Evolutionary conservation across 1,140 invertebrate genomes (phyloP).

Genomic region (Pseudoatta argentina): DNA sequence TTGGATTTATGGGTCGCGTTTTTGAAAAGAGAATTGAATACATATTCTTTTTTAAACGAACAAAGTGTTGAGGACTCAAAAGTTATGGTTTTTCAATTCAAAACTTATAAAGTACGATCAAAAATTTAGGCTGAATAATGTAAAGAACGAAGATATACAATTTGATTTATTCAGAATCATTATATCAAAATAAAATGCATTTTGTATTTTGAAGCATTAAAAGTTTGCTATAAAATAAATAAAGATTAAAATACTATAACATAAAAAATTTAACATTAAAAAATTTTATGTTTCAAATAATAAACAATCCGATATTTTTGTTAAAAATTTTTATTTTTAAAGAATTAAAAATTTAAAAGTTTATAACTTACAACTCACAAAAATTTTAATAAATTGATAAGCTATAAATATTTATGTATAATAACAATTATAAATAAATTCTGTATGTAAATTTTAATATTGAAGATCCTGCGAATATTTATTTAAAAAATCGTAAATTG

Average conservation of each 20-base stretch:
- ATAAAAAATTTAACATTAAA: slow-evolving; percentile 6
- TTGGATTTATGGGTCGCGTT: slow-evolving; percentile 51
- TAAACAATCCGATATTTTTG: not conserved
- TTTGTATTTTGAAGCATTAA: not conserved
- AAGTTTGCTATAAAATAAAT: not conserved
- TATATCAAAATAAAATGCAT: not conserved
- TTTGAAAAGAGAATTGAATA: slow-evolving; percentile 48
- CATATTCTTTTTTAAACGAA: slow-evolving; percentile 44
- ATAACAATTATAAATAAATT: not conserved
- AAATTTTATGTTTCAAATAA: not conserved
- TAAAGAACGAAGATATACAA: not conserved
- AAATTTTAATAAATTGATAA: not conserved
- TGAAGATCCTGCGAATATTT: not conserved
- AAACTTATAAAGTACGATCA: not conserved
- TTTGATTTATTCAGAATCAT: not conserved
- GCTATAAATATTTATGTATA: not conserved
- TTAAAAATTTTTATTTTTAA: not conserved
- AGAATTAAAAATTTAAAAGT: not conserved
- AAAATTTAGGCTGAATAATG: not conserved
- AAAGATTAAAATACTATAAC: not conserved
- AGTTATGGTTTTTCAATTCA: slow-evolving; percentile 2
- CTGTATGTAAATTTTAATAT: not conserved
- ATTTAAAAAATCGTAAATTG: not conserved
- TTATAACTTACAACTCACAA: not conserved
- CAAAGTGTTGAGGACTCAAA: slow-evolving; percentile 3